Percentiles rank a stretch among this genome's conserved stretches.
Evolutionary conservation across 2,113 vertebrate genomes (phyloP).

Genomic region (Pachypanchax playfairii): DNA sequence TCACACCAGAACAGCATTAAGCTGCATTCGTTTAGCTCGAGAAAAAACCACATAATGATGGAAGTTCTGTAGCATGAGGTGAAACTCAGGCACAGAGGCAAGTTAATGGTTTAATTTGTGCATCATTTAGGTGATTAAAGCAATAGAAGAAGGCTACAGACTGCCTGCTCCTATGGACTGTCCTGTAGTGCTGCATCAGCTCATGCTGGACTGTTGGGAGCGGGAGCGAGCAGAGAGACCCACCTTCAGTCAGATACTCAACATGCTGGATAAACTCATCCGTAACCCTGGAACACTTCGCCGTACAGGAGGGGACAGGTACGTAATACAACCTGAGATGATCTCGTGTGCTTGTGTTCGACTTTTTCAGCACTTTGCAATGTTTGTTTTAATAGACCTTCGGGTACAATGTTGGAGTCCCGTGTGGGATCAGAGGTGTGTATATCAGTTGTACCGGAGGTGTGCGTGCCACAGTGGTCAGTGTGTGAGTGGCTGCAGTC

Average conservation of each 20-base stretch:
- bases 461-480: constrained; percentile 87
- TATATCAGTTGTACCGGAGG: constrained; percentile 85
- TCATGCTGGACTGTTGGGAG: constrained; percentile 98
- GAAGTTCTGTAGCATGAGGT: background rate
- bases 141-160: constrained; percentile 95
- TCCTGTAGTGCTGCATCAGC: constrained; percentile 92
- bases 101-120: too few species aligned
- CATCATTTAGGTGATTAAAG: constrained; percentile 90
- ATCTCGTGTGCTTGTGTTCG: too few species aligned
- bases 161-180: constrained; percentile 98
- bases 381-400: constrained; percentile 78
- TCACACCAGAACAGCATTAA: background rate
- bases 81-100: background rate
- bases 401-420: constrained; percentile 90
- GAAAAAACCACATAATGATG: background rate
- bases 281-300: constrained; percentile 95
- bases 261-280: constrained; percentile 98
- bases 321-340: background rate
- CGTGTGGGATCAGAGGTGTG: constrained; percentile 90
- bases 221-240: constrained; percentile 93
- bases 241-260: constrained; percentile 97
- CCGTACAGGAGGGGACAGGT: constrained; percentile 93
- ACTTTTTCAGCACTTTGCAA: too few species aligned
- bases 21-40: background rate
- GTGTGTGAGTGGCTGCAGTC: constrained; percentile 93